Base-by-base conservation (phyloP, 2,888 invertebrate genomes). In the Perithous albicinctus region DNA sequence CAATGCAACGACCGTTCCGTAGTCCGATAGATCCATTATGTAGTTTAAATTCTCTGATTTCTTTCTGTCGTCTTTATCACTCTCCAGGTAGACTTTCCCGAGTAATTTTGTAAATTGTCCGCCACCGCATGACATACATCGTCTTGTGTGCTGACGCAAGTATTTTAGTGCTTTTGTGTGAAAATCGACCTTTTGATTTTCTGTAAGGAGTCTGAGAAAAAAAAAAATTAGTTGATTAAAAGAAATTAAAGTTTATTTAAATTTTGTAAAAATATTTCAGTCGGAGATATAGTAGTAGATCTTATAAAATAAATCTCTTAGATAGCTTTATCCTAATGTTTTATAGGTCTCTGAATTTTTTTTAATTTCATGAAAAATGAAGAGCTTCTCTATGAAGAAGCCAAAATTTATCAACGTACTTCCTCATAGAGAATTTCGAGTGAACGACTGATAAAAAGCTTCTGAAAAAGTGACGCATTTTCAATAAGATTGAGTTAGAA, bases 111-210 rank as follows among this genome's bases (percentile, higher is more conserved):
- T 89, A 86, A 95, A 95, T 76, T 93, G 94, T 12, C 94, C 94
- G 41, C 93, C 93, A 0, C 95, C 95, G 83, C 96, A 96, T 0
- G 93, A 88, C 2, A 89, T 84, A 85, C 96, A 96, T 35, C 94
- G 93, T 66, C 93, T 93, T 0, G 95, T 94, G 86, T 94, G 94
- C 6, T 94, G 94, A 87, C 95, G 94, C 69, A 96, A 87, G 86
- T 94, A 95, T 72, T 94, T 91, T 26, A 95, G 90, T 0, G 95
- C 95, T 76, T 94, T 93, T 0, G 93, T 93, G 85, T 96, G 96
- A 89, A 95, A 94, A 80, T 95, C 94, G 51, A 94, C 94, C 90
- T 95, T 95, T 86, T 95, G 95, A 83, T 93, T 93, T 82, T 95
- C 95, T 0, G 95, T 95, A 48, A 96, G 90, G 61, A 95, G 90